phyloP scores from a whole-genome alignment of 2,113 vertebrate genomes.

The Cercocebus atys region DNA sequence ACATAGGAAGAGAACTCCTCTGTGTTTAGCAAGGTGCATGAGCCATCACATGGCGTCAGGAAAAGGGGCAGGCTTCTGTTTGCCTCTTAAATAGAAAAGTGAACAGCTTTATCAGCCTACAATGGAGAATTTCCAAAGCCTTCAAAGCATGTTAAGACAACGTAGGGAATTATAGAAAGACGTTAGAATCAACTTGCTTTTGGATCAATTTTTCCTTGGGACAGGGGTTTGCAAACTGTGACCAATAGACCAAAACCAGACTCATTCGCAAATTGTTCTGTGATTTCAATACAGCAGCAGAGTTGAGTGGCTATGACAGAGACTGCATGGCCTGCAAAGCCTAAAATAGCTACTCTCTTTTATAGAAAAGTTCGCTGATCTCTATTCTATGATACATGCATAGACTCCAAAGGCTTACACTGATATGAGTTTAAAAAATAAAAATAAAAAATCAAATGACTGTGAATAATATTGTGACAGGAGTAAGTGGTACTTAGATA shows the following conservation, averaged over 20 bases:
- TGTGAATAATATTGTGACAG: background rate
- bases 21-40: rapidly evolving
- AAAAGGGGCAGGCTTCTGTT: rapidly evolving
- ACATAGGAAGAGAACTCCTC: rapidly evolving
- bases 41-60: rapidly evolving
- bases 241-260: background rate
- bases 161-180: no score
- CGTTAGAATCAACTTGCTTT: background rate
- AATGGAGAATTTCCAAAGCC: background rate
- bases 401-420: background rate
- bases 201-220: background rate
- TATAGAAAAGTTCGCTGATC: background rate
- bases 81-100: rapidly evolving
- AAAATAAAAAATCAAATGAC: background rate
- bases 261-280: rapidly evolving
- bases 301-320: rapidly evolving
- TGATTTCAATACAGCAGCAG: background rate
- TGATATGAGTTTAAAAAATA: background rate
- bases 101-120: background rate
- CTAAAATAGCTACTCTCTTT: background rate
- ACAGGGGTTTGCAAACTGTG: background rate
- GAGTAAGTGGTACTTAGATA: background rate
- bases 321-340: rapidly evolving
- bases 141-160: rapidly evolving
- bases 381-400: background rate